These are phyloP conservation scores for Sebastes matsubarae DNA, from an alignment of 2,797 vertebrate genomes.

Conservation along the genomic window DNA sequence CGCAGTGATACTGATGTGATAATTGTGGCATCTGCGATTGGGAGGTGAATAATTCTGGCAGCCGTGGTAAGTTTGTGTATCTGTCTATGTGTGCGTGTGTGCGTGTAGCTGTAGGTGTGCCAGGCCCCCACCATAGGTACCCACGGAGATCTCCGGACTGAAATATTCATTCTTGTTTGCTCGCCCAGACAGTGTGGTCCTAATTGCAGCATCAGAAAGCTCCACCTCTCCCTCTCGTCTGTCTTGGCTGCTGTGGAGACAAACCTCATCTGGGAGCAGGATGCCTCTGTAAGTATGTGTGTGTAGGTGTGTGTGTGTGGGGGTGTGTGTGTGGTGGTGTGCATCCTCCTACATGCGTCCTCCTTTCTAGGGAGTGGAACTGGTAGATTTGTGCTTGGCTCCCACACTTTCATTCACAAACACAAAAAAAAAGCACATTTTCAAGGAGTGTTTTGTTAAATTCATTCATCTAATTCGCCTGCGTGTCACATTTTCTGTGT, in stretches of 20 bases:
- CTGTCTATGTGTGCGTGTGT: conserved; percentile 53
- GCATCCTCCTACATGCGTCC: background rate
- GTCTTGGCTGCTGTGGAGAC: conserved; percentile 81
- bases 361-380: conserved; percentile 10
- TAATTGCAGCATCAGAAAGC: conserved; percentile 80
- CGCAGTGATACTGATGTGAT: conserved; percentile 71
- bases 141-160: conserved; percentile 75
- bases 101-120: conserved; percentile 70
- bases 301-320: conserved; percentile 8
- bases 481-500: conserved; percentile 12
- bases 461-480: conserved; percentile 44
- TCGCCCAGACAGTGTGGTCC: conserved; percentile 79
- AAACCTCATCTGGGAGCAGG: conserved; percentile 62
- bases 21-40: conserved; percentile 73
- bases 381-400: conserved; percentile 44
- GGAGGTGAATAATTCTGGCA: conserved; percentile 83
- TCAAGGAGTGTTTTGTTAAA: conserved; percentile 25
- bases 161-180: conserved; percentile 81
- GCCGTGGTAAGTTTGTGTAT: conserved; percentile 79
- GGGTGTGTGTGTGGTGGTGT: background rate
- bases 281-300: conserved; percentile 47
- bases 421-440: background rate
- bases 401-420: conserved; percentile 58
- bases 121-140: conserved; percentile 77
- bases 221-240: conserved; percentile 74